These are phyloP conservation scores for Gavialis gangeticus DNA, from an alignment of 2,113 vertebrate genomes.

Conservation along the genomic window DNA sequence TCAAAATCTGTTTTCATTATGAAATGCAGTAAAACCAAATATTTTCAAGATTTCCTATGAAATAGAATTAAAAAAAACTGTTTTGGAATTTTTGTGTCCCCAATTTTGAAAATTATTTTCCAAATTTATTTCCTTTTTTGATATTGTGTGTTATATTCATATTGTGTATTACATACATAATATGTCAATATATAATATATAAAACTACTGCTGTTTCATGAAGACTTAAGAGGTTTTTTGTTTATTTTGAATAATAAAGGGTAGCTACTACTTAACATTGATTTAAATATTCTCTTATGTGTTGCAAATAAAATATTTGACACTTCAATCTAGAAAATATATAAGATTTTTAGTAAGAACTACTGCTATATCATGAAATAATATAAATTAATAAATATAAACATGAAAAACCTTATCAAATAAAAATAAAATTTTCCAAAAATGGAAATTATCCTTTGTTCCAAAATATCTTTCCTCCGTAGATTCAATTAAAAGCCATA, in stretches of 20 bases:
- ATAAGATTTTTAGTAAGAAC: background rate
- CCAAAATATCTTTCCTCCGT: background rate
- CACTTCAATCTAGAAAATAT: background rate
- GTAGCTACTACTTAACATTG: background rate
- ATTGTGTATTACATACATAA: too few species aligned
- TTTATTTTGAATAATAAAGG: background rate
- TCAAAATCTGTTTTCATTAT: accelerated
- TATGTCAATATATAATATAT: accelerated
- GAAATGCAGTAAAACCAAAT: background rate
- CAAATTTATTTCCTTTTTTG: too few species aligned
- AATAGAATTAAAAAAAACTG: background rate
- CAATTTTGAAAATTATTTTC: too few species aligned
- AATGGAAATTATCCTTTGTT: background rate
- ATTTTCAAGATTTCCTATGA: background rate
- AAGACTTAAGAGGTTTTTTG: accelerated
- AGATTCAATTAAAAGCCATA: background rate
- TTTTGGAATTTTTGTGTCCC: background rate
- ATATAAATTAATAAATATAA: background rate
- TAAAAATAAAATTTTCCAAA: accelerated
- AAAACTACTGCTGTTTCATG: accelerated
- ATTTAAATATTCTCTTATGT: background rate
- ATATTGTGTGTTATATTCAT: too few species aligned
- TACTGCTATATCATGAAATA: background rate
- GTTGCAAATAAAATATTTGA: background rate
- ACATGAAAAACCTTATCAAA: background rate